Evolutionary conservation across 2,797 vertebrate genomes (phyloP).

Genomic region (Erethizon dorsatum): DNA sequence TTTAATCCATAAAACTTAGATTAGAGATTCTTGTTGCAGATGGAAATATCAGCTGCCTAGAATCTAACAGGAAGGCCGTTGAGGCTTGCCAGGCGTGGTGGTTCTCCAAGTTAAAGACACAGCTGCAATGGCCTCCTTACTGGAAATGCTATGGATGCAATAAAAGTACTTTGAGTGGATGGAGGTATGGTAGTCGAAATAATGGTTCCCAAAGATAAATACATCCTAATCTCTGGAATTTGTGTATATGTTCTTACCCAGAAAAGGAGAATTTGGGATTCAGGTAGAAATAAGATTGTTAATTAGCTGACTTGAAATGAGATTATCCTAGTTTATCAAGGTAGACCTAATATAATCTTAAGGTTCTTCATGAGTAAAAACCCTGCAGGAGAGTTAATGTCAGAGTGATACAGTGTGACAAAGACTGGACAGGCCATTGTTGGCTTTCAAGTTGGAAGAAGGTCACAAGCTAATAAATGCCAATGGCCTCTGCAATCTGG

Average conservation of each 20-base stretch:
- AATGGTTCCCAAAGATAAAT: neutral
- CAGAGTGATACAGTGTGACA: neutral
- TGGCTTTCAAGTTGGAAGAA: conserved; percentile 17
- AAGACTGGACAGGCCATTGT: neutral
- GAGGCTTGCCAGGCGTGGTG: neutral
- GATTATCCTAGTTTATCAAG: neutral
- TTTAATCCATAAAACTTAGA: neutral
- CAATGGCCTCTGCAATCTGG: neutral
- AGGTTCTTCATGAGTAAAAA: neutral
- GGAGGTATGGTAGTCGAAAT: neutral
- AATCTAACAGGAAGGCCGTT: neutral
- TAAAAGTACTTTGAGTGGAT: neutral
- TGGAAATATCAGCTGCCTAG: conserved; percentile 16
- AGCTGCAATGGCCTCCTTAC: neutral
- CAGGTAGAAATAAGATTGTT: neutral
- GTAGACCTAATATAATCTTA: neutral
- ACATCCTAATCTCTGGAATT: neutral
- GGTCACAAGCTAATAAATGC: neutral
- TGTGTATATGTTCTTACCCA: neutral
- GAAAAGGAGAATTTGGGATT: neutral
- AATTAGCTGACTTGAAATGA: neutral
- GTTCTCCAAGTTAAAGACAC: neutral
- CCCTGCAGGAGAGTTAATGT: neutral
- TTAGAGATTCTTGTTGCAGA: conserved; percentile 1
- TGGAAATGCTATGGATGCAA: neutral